Conservation (phyloP, 2,113 vertebrate genomes). For the Cololabis saira region DNA sequence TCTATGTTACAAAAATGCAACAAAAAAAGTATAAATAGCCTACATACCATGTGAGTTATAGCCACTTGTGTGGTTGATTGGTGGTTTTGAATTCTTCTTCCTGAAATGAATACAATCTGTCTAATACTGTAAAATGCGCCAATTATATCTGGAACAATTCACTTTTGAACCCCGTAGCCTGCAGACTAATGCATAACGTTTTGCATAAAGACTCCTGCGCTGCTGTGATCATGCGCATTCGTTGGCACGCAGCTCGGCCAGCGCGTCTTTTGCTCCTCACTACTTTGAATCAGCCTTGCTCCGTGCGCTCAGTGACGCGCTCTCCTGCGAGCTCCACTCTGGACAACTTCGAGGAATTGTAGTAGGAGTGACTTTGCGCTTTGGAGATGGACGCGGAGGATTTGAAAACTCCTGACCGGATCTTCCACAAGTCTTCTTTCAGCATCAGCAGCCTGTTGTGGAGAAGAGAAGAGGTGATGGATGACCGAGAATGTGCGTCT, state of each 20-base stretch:
- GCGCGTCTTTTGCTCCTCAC: conserved; percentile 40
- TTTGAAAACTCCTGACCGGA: conserved; percentile 54
- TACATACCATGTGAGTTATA: too few relatives aligned
- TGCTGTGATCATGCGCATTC: conserved; percentile 62
- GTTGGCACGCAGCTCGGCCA: conserved; percentile 36
- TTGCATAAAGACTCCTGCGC: conserved; percentile 1
- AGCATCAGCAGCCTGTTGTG: conserved; percentile 82
- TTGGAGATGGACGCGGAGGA: conserved; percentile 75
- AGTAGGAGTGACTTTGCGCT: conserved; percentile 1
- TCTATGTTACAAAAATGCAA: too few relatives aligned
- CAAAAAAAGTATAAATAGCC: too few relatives aligned
- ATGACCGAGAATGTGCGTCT: conserved; percentile 34
- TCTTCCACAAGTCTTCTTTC: conserved; percentile 79
- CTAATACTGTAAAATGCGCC: neutral
- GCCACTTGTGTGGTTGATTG: too few relatives aligned
- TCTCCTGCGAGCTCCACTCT: conserved; percentile 8
- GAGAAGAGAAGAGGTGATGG: conserved; percentile 64
- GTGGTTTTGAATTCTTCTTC: too few relatives aligned
- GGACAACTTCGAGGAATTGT: neutral
- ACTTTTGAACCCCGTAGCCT: too few relatives aligned
- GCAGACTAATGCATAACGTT: conserved; percentile 7
- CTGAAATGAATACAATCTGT: neutral
- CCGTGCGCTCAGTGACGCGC: conserved; percentile 25
- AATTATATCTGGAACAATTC: neutral
- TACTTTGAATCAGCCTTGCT: conserved; percentile 32